Evolutionary conservation across 2,113 vertebrate species (phyloP).

Genomic region (Lontra canadensis): DNA sequence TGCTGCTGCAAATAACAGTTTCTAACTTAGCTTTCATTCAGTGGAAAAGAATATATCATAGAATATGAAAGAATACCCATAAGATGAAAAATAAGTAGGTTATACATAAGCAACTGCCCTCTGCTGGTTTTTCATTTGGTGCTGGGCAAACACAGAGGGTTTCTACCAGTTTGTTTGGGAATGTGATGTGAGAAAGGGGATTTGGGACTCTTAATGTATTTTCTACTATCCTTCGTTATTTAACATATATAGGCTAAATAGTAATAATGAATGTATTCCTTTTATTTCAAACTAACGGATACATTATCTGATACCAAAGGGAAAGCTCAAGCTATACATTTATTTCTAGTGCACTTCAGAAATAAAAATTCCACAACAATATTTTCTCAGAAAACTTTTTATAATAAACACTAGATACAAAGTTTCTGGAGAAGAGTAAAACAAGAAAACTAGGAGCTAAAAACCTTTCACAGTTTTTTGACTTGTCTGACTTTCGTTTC

Average conservation of each 20-base stretch:
- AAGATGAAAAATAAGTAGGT: neutral
- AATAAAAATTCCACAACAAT: neutral
- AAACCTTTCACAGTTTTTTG: constrained; percentile 52
- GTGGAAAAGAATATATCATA: constrained; percentile 12
- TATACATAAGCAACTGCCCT: constrained; percentile 40
- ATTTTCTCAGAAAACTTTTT: constrained; percentile 32
- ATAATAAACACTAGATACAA: constrained; percentile 39
- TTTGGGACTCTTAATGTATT: neutral
- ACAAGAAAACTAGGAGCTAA: constrained; percentile 53
- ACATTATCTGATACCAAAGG: neutral
- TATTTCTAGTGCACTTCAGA: constrained; percentile 30
- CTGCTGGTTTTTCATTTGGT: constrained; percentile 39
- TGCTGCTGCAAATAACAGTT: constrained; percentile 30
- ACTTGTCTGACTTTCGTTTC: constrained; percentile 34
- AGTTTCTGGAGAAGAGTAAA: constrained; percentile 36
- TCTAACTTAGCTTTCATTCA: constrained; percentile 49
- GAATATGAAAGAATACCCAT: neutral
- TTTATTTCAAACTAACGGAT: constrained; percentile 52
- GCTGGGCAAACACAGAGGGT: neutral
- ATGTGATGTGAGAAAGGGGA: constrained; percentile 17
- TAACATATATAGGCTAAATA: neutral
- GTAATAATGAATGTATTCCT: neutral
- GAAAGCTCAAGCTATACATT: neutral
- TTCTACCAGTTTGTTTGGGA: neutral
- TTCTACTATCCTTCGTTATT: neutral